Evolutionary conservation across 2,888 invertebrate species (phyloP).

Genomic region (Ptilodon capucinus): DNA sequence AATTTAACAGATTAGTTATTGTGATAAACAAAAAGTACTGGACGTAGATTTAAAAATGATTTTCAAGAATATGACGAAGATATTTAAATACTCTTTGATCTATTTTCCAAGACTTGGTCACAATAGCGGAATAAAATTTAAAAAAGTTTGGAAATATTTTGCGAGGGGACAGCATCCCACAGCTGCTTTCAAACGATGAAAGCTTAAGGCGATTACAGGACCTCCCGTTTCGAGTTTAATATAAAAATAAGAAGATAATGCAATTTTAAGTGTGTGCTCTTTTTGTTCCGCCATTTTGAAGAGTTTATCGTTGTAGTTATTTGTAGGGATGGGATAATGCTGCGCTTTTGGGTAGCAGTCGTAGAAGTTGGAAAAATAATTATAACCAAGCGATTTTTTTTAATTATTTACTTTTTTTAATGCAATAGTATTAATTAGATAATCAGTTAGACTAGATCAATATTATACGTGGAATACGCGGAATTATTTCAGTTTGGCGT

Average conservation of each 20-base stretch:
- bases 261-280: conserved; percentile 66
- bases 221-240: conserved; percentile 68
- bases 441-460: no score
- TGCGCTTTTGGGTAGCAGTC: no score
- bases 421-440: no score
- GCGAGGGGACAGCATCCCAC: conserved; percentile 44
- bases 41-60: background rate
- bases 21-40: no score
- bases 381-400: no score
- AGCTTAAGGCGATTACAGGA: conserved; percentile 77
- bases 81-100: conserved; percentile 1
- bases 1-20: no score
- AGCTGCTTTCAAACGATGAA: conserved; percentile 72
- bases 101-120: conserved; percentile 21
- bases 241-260: conserved; percentile 76
- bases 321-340: background rate
- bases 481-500: no score
- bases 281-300: conserved; percentile 45
- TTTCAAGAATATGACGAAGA: background rate
- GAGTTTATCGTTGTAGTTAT: conserved; percentile 35
- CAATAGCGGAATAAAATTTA: conserved; percentile 37
- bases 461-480: no score
- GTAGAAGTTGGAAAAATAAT: no score
- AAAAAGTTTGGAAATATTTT: conserved; percentile 37
- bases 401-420: no score